Percentiles rank a stretch among this genome's conserved stretches.
phyloP scores from a whole-genome alignment of 2,888 invertebrate species.

The Crioceris asparagi region DNA sequence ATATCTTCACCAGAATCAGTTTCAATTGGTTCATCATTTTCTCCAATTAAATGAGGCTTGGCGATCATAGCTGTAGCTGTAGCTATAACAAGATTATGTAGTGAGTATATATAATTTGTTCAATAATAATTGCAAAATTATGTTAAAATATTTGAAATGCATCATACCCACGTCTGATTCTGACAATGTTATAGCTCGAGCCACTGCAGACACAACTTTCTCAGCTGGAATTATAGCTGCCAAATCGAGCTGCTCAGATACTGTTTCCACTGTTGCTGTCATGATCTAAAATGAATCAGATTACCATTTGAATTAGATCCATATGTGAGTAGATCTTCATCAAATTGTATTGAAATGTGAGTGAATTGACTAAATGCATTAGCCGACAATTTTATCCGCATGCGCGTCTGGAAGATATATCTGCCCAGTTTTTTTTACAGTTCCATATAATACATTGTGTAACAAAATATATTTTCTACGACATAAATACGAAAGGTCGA shows the following conservation, averaged over 20 bases:
- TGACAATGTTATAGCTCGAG: slow-evolving; percentile 76
- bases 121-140: background rate
- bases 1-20: slow-evolving; percentile 63
- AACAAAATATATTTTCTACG: too few relatives aligned
- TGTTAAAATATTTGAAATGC: background rate
- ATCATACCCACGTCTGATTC: slow-evolving; percentile 75
- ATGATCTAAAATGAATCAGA: slow-evolving; percentile 81
- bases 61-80: slow-evolving; percentile 60
- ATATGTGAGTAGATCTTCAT: too few relatives aligned
- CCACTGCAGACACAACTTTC: slow-evolving; percentile 65
- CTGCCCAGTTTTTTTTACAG: too few relatives aligned
- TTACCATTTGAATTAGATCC: too few relatives aligned
- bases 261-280: slow-evolving; percentile 92
- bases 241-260: slow-evolving; percentile 82
- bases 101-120: background rate
- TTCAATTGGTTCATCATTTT: slow-evolving; percentile 60
- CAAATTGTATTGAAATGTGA: too few relatives aligned
- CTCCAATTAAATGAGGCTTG: slow-evolving; percentile 65
- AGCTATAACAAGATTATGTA: slow-evolving; percentile 21
- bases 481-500: too few relatives aligned
- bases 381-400: too few relatives aligned
- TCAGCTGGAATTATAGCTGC: slow-evolving; percentile 75
- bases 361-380: too few relatives aligned
- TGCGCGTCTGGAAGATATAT: too few relatives aligned
- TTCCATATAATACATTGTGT: too few relatives aligned